phyloP scores from a whole-genome alignment of 2,797 vertebrate species.

The Amblyraja radiata region DNA sequence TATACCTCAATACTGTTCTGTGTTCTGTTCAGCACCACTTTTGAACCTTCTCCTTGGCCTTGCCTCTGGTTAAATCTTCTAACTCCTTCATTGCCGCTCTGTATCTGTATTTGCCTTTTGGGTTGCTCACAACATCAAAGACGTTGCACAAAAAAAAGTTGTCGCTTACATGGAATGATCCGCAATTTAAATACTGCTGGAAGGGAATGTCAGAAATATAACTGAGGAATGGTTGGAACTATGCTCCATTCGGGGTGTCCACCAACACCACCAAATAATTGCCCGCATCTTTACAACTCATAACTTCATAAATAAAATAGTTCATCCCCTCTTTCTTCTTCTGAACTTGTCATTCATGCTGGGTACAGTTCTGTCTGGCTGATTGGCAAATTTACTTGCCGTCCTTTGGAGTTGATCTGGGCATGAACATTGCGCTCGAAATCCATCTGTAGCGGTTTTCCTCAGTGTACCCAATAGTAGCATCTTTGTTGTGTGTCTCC shows the following conservation, averaged over 20 bases:
- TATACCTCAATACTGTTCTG: neutral
- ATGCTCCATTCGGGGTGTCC: neutral
- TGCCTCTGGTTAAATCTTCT: slow-evolving; percentile 9
- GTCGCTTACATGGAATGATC: neutral
- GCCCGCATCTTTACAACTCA: neutral
- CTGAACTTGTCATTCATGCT: neutral
- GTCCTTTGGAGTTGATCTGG: no score
- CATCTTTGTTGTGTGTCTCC: no score
- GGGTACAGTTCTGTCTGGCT: neutral
- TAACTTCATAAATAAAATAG: neutral
- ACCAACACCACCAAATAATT: neutral
- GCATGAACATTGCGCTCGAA: no score
- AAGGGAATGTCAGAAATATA: neutral
- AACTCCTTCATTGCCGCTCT: neutral
- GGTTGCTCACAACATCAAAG: neutral
- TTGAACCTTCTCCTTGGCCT: neutral
- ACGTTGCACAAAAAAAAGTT: slow-evolving; percentile 1
- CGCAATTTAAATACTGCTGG: neutral
- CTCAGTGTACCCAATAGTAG: no score
- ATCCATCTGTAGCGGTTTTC: no score
- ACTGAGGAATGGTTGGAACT: slow-evolving; percentile 2
- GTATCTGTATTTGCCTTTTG: neutral
- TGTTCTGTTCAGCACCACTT: neutral
- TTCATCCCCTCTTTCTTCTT: neutral
- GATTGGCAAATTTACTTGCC: neutral